Base-by-base conservation (phyloP, 1,140 invertebrate species). In the Drosophila subobscura region DNA sequence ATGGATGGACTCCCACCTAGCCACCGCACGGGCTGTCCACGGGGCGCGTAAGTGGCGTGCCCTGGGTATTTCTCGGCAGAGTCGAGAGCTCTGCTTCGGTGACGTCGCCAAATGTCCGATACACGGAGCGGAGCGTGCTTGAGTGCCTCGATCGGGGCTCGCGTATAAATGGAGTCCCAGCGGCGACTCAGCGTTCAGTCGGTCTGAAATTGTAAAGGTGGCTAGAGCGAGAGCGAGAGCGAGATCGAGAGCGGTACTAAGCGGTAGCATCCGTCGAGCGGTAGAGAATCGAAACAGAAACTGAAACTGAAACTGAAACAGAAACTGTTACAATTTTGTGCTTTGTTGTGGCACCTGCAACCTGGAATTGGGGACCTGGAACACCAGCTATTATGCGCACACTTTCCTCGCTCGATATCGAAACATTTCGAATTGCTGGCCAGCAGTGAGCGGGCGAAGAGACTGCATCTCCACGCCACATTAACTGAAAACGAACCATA, bases 141-240 rank as follows among this genome's bases (percentile, higher is more conserved):
- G 52, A 84, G 67, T 79, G 72, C 49, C 33, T 37, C 77, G 79
- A 84, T 60, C 72, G 61, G 59, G 57, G 79, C 64, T 80, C 63
- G 77, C 56, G 59, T 88, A 88, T 88, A 83, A 76, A 88, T 79
- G 84, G 72, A 79, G 79, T 79, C 49, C 56, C 72, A 85, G 64
- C 67, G 61, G 46, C 72, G 72, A 70, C 67, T 70, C 57, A 79
- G 58, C 67, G 85, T 78, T 89, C 85, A 89, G 85, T 89, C 73
- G 67, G 58, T 79, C 47, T 84, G 57, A 64, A 63, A 73, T 61
- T 80, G 81, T 53, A 66, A 59, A 49, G 66, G 68, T 56, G 59
- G 61, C 72, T 58, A 70, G 72, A 68, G 72, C 54, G 16, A 20
- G 16, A 20, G 16, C 16, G 16, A 20, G 16, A 20, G 16, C 16